Percentiles rank a stretch among this genome's conserved stretches.
Conservation (phyloP, 1,140 invertebrate species). For the Ridgeia piscesae region DNA sequence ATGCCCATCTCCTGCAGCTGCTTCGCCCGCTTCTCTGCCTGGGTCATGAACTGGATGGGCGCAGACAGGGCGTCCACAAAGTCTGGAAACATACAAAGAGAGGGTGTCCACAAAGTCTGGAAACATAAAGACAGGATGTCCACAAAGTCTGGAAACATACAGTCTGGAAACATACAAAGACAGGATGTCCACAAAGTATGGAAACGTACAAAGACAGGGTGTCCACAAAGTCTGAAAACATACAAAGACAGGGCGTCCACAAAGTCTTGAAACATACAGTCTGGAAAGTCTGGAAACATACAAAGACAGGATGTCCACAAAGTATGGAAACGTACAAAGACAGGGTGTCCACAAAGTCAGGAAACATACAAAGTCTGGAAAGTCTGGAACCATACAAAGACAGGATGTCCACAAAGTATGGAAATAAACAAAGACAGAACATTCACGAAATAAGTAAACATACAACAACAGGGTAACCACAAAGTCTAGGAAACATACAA, state of each 20-base stretch:
- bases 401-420: not conserved
- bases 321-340: no score
- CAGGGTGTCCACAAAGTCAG: not conserved
- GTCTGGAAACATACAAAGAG: conserved; percentile 74
- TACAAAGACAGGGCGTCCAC: not conserved
- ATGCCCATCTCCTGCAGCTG: conserved; percentile 74
- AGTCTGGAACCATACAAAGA: no score
- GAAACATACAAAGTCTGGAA: not conserved
- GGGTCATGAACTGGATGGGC: conserved; percentile 87
- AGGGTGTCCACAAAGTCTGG: conserved; percentile 51
- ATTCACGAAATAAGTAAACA: conserved; percentile 84
- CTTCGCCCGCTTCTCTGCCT: conserved; percentile 86
- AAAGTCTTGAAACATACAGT: not conserved
- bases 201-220: not conserved
- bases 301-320: no score
- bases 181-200: not conserved
- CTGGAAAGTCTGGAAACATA: no score
- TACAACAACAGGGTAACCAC: conserved; percentile 70
- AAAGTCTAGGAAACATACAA: not conserved
- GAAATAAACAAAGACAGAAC: conserved; percentile 68
- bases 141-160: not conserved
- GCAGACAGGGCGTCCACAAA: conserved; percentile 97
- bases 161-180: not conserved
- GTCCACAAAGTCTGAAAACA: not conserved
- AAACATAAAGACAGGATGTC: not conserved